Evolutionary conservation across 2,113 vertebrate genomes (phyloP).

Genomic region (Coptodon rendalli): DNA sequence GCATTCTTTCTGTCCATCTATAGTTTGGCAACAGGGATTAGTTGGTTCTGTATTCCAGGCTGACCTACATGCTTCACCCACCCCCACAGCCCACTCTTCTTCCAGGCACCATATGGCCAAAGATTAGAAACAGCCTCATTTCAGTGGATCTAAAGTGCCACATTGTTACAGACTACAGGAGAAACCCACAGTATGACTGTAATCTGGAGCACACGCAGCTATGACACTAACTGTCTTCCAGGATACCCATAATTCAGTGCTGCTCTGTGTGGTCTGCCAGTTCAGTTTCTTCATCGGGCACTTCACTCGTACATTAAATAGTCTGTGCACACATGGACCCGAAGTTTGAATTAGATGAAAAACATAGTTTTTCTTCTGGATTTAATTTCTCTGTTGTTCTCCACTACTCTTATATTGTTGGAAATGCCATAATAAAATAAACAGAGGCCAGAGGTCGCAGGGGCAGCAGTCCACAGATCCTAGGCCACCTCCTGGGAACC

Average conservation of each 20-base stretch:
- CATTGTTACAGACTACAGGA: not conserved
- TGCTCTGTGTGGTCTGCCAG: not conserved
- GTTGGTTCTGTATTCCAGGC: slow-evolving; percentile 13
- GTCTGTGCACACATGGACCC: not conserved
- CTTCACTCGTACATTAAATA: not conserved
- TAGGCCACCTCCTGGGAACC: not conserved
- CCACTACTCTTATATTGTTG: not conserved
- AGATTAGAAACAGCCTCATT: slow-evolving; percentile 53
- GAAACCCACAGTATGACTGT: not conserved
- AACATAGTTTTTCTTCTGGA: not conserved
- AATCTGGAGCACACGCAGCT: not conserved
- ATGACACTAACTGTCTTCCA: not conserved
- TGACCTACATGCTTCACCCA: slow-evolving; percentile 37
- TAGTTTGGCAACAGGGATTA: not conserved
- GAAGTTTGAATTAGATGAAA: not conserved
- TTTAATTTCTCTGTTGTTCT: not conserved
- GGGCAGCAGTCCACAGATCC: not conserved
- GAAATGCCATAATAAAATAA: accelerated
- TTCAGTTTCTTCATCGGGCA: not conserved
- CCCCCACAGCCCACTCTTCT: not conserved
- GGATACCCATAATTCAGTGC: not conserved
- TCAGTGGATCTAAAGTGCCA: slow-evolving; percentile 11
- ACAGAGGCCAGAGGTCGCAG: not conserved
- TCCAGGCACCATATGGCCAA: slow-evolving; percentile 55
- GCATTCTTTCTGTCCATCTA: not conserved